These are phyloP conservation scores for Dromaius novaehollandiae DNA, from an alignment of 2,113 vertebrate species.

Conservation along the genomic window DNA sequence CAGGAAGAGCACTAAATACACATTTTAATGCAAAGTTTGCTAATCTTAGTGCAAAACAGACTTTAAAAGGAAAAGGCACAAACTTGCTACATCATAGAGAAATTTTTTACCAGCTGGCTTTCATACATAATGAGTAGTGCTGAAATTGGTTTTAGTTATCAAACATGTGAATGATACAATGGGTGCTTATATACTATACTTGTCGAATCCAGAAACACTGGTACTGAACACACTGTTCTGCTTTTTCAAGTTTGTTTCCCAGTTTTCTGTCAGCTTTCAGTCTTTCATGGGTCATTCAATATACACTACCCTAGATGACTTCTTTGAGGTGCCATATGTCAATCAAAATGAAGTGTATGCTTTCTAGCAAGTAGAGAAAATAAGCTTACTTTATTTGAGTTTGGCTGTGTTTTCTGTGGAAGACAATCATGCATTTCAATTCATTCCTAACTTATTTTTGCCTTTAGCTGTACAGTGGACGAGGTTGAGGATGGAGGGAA, in stretches of 20 bases:
- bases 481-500: not conserved
- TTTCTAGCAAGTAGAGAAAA: slow-evolving; percentile 44
- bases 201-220: slow-evolving; percentile 35
- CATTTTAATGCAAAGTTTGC: not conserved
- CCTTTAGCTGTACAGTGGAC: slow-evolving; percentile 27
- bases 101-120: not conserved
- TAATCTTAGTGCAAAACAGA: not conserved
- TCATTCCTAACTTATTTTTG: slow-evolving; percentile 15
- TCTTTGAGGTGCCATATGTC: slow-evolving; percentile 65
- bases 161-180: slow-evolving; percentile 32
- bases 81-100: not conserved
- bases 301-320: slow-evolving; percentile 56
- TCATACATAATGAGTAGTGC: not conserved
- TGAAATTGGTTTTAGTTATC: slow-evolving; percentile 35
- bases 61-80: not conserved
- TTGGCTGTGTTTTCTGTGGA: slow-evolving; percentile 5
- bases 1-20: not conserved
- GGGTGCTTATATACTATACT: slow-evolving; percentile 33
- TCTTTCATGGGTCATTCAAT: slow-evolving; percentile 69
- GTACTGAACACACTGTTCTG: slow-evolving; percentile 43
- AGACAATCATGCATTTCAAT: not conserved
- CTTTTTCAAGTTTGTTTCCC: slow-evolving; percentile 66
- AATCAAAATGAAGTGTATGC: slow-evolving; percentile 62
- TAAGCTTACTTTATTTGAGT: slow-evolving; percentile 55
- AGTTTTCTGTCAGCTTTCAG: slow-evolving; percentile 58